These are phyloP conservation scores for Triplophysa dalaica DNA, from an alignment of 2,113 vertebrate species.

Conservation along the genomic window DNA sequence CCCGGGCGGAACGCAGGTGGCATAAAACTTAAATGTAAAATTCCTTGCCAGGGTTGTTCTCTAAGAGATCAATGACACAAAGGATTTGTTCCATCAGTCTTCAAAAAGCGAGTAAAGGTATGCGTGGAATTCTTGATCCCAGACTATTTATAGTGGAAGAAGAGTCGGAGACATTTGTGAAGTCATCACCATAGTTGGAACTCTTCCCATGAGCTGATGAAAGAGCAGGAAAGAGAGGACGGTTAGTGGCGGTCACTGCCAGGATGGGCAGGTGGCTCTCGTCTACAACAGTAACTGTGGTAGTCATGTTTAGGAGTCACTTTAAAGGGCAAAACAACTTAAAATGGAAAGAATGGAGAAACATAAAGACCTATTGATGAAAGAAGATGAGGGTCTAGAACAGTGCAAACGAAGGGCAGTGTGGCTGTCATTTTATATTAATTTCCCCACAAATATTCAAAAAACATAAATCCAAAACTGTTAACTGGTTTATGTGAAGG, in stretches of 20 bases:
- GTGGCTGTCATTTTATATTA: too few relatives aligned
- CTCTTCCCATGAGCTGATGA: slow-evolving; percentile 68
- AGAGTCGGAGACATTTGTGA: slow-evolving; percentile 67
- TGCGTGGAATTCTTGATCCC: slow-evolving; percentile 68
- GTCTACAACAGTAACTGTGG: slow-evolving; percentile 34
- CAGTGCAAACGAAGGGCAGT: not conserved
- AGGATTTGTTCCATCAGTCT: slow-evolving; percentile 73
- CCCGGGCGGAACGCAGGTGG: slow-evolving; percentile 53
- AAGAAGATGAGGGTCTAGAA: not conserved
- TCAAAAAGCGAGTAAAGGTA: slow-evolving; percentile 70
- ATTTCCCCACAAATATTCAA: slow-evolving; percentile 55
- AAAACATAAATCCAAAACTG: too few relatives aligned
- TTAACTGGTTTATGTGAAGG: too few relatives aligned
- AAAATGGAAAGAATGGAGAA: slow-evolving; percentile 6
- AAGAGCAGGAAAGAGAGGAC: slow-evolving; percentile 65
- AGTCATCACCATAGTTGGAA: slow-evolving; percentile 66
- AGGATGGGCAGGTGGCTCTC: slow-evolving; percentile 13
- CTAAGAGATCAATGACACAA: slow-evolving; percentile 67
- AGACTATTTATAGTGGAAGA: slow-evolving; percentile 74
- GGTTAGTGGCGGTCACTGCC: slow-evolving; percentile 6
- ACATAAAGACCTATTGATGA: not conserved
- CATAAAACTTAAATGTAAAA: slow-evolving; percentile 69
- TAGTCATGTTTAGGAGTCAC: slow-evolving; percentile 16
- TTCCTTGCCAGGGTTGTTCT: slow-evolving; percentile 69
- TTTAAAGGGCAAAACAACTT: slow-evolving; percentile 31